Evolutionary conservation across 2,113 vertebrate genomes (phyloP).

Genomic region (Oreochromis aureus): DNA sequence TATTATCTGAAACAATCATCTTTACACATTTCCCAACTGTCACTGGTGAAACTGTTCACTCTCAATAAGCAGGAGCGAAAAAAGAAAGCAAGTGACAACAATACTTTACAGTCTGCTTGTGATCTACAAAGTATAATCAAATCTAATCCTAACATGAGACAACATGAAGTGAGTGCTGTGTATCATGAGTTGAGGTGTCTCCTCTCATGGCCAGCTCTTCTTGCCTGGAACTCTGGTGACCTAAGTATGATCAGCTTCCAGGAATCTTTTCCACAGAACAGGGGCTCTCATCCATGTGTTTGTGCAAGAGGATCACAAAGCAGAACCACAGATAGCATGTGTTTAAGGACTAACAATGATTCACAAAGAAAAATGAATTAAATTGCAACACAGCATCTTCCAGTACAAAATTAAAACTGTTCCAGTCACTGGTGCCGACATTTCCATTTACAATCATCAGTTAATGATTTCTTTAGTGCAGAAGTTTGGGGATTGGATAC

Average conservation of each 20-base stretch:
- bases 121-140: neutral
- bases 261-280: conserved; percentile 18
- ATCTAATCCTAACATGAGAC: neutral
- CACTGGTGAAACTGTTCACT: neutral
- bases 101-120: neutral
- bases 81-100: neutral
- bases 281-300: neutral
- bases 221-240: neutral
- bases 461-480: neutral
- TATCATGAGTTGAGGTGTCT: neutral
- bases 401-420: neutral
- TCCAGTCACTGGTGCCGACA: neutral
- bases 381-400: neutral
- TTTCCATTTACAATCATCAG: neutral
- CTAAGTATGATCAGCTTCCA: conserved; percentile 17
- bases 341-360: neutral
- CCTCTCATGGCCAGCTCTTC: neutral
- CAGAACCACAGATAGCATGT: neutral
- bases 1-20: conserved; percentile 28
- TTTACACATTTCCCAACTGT: conserved; percentile 11
- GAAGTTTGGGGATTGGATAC: neutral
- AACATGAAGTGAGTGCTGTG: neutral
- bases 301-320: neutral
- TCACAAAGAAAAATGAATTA: neutral
- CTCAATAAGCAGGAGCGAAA: neutral